Conservation (phyloP, 2,888 invertebrate species). For the Meghimatium bilineatum region DNA sequence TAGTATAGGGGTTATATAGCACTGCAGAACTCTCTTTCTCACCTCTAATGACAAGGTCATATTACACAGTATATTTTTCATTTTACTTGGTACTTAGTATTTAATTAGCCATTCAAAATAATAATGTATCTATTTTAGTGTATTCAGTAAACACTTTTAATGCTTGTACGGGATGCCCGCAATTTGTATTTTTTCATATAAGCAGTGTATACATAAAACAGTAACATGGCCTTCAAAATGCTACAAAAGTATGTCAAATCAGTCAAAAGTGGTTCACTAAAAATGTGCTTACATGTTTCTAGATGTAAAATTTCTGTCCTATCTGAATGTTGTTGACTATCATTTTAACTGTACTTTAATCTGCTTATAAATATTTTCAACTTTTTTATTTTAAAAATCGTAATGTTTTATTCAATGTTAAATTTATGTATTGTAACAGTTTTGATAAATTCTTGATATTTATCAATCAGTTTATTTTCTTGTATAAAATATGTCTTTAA, state of each 20-base stretch:
- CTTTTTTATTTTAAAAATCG: not conserved
- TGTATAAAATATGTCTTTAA: too few relatives aligned
- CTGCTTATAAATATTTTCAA: not conserved
- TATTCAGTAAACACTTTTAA: not conserved
- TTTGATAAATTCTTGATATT: too few relatives aligned
- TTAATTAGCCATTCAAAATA: too few relatives aligned
- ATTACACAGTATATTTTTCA: too few relatives aligned
- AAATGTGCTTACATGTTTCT: not conserved
- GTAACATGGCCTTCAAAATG: not conserved
- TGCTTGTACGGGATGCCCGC: not conserved
- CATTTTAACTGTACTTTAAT: not conserved
- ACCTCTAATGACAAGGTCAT: too few relatives aligned
- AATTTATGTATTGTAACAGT: too few relatives aligned
- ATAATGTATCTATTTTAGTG: too few relatives aligned
- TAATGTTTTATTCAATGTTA: too few relatives aligned
- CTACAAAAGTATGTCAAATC: not conserved
- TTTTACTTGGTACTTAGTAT: too few relatives aligned
- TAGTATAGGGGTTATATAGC: too few relatives aligned
- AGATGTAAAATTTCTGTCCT: not conserved
- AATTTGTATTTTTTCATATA: not conserved
- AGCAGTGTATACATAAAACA: not conserved
- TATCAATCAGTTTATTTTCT: too few relatives aligned
- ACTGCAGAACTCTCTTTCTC: too few relatives aligned
- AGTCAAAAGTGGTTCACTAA: not conserved
- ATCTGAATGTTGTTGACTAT: not conserved